Conservation (phyloP, 1,140 invertebrate genomes). For the Paramacrobiotus metropolitanus region DNA sequence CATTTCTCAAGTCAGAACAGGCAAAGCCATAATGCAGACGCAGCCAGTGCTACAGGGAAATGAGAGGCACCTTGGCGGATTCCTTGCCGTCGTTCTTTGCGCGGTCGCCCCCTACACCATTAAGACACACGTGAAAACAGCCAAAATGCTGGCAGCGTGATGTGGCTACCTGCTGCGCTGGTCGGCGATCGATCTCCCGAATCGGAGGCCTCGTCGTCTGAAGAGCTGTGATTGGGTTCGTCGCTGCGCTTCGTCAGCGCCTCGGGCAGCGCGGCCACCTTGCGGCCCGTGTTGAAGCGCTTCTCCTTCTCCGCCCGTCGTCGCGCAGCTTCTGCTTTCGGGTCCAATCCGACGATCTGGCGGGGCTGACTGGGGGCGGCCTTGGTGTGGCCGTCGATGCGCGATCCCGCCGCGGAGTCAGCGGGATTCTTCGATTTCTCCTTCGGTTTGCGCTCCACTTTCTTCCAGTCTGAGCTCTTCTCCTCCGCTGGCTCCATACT, state of each 20-base stretch:
- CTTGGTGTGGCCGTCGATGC: too few relatives aligned
- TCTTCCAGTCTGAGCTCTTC: too few relatives aligned
- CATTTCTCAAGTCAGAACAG: background rate
- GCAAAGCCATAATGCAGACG: too few relatives aligned
- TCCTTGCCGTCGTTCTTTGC: background rate
- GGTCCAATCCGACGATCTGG: too few relatives aligned
- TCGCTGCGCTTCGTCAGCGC: background rate
- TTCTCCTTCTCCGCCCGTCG: background rate
- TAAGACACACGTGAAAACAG: background rate
- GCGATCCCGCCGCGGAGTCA: too few relatives aligned
- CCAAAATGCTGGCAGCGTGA: background rate
- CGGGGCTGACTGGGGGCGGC: too few relatives aligned
- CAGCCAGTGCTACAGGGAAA: too few relatives aligned
- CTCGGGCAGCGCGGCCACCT: background rate
- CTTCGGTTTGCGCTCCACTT: too few relatives aligned
- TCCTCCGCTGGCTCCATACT: too few relatives aligned
- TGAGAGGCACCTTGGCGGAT: too few relatives aligned
- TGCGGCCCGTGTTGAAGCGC: background rate
- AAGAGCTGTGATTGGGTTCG: background rate
- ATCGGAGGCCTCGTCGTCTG: background rate
- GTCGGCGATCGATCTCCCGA: background rate
- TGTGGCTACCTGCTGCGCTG: background rate
- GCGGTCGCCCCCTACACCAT: background rate
- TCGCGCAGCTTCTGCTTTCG: background rate
- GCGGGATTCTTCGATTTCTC: too few relatives aligned